These are phyloP conservation scores for Heliconius erato DNA, from an alignment of 2,888 invertebrate species.

Conservation along the genomic window DNA sequence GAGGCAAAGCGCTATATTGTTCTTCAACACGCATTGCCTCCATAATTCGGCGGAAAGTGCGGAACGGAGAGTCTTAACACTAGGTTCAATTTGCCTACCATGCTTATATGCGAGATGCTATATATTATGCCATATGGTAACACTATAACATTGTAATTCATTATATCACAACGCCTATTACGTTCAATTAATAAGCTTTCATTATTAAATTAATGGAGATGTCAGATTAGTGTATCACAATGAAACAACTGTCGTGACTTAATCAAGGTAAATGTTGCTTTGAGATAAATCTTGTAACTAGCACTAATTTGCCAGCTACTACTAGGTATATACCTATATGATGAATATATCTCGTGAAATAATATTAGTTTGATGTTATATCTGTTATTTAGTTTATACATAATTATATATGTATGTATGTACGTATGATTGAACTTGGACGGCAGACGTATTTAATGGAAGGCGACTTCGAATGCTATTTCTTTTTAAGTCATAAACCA, in stretches of 20 bases:
- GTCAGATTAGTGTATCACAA: constrained; percentile 26
- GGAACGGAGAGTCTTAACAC: too few species aligned
- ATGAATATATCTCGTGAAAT: not conserved
- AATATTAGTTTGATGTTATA: not conserved
- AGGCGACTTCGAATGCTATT: too few species aligned
- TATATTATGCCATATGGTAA: not conserved
- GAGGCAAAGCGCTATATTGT: too few species aligned
- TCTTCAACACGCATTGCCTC: too few species aligned
- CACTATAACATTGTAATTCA: not conserved
- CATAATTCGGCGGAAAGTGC: too few species aligned
- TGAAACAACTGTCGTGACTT: constrained; percentile 30
- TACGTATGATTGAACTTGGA: too few species aligned
- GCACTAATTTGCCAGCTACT: constrained; percentile 11
- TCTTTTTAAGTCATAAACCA: too few species aligned
- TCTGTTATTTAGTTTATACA: too few species aligned
- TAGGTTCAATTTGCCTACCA: too few species aligned
- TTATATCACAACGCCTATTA: constrained; percentile 14
- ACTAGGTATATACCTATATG: not conserved
- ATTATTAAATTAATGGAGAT: constrained; percentile 29
- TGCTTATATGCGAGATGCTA: too few species aligned
- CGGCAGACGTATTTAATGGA: too few species aligned
- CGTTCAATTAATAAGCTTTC: constrained; percentile 18
- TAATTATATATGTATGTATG: too few species aligned
- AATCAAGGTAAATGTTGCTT: constrained; percentile 31
- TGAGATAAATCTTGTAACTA: constrained; percentile 27